These are phyloP conservation scores for Dioctria linearis DNA, from an alignment of 2,888 invertebrate genomes.

Conservation along the genomic window DNA sequence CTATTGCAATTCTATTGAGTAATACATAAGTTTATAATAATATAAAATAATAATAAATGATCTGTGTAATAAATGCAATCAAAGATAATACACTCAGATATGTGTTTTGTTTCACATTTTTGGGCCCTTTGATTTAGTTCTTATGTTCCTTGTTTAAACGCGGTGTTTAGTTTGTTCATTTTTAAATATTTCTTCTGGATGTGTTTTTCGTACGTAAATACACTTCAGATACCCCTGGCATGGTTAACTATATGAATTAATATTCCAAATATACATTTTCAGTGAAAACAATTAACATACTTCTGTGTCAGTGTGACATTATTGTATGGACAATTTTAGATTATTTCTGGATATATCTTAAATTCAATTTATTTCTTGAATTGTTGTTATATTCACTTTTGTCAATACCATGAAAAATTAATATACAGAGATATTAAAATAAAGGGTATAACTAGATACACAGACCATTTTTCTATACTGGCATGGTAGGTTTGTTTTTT, in stretches of 20 bases:
- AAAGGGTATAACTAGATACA: conserved; percentile 3
- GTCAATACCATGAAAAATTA: background rate
- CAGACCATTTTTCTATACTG: background rate
- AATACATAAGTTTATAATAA: conserved; percentile 12
- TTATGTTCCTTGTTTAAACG: background rate
- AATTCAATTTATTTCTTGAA: background rate
- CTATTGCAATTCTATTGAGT: background rate
- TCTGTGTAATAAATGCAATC: conserved; percentile 44
- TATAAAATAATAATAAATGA: background rate
- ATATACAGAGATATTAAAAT: background rate
- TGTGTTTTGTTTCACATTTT: conserved; percentile 14
- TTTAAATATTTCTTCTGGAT: background rate
- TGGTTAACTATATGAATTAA: background rate
- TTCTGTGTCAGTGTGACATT: no score
- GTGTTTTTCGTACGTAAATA: background rate
- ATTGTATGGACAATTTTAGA: background rate
- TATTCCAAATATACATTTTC: background rate
- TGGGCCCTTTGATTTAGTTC: background rate
- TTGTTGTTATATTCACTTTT: background rate
- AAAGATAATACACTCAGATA: conserved; percentile 32
- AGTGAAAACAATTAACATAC: no score
- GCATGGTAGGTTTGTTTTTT: conserved; percentile 2
- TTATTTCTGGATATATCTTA: background rate
- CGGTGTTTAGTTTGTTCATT: background rate
- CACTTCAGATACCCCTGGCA: background rate